Evolutionary conservation across 2,888 invertebrate species (phyloP), one percentile per base, ranked within the genome.

Genomic region (Sinhomidia bicolor): DNA sequence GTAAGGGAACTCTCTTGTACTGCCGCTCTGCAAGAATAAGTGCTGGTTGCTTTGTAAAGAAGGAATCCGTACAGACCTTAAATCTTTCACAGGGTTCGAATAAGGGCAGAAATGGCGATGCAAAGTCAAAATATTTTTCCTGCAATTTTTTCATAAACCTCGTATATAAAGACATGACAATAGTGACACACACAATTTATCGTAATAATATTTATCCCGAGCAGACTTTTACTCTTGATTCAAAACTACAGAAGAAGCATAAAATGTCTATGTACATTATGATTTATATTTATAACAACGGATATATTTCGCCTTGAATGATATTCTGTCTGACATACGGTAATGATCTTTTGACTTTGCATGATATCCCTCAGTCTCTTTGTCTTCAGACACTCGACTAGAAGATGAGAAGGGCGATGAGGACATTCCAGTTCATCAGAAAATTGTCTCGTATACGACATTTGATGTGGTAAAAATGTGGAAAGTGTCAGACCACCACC

Each of bases 371-470:
- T 68, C 23, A 87, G 62, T 54, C 85, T 71, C 65, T 90, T 90
- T 23, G 36, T 80, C 60, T 87, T 89, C 51, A 90, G 54, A 57
- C 90, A 90, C 5, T 89, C 79, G 29, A 88, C 78, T 29, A 90
- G 76, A 57, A 85, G 82, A 17, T 60, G 54, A n/a, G 89, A 54
- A 17, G 88, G 79, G n/a, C 51, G 51, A 23, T 79, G 82, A 23
- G 84, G 84, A 62, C 90, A 90, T 71, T 82, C 82, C 14, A 90
- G n/a, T 26, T 80, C 54, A 60, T 89, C 74, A 5, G 65, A 82
- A 23, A 90, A 68, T 74, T 82, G 60, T 29, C 78, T 85, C 6
- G 62, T 51, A 47, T 76, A 29, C 4, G 68, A 12, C 10, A 17
- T 36, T 60, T 79, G 74, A 44, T 86, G 82, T 44, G 80, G 80